phyloP scores from a whole-genome alignment of 2,797 vertebrate genomes.

The Paguma larvata region DNA sequence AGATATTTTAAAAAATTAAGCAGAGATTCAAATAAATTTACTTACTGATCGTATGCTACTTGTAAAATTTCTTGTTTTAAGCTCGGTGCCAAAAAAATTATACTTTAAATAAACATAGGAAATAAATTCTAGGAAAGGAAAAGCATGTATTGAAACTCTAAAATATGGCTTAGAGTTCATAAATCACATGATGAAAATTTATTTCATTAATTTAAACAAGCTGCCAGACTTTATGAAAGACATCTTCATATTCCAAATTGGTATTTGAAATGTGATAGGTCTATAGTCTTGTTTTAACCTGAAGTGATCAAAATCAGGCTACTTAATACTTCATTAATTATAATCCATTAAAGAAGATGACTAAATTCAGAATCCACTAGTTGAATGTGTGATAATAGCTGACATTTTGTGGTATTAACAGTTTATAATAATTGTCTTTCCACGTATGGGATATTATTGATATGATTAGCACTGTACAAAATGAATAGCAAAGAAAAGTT shows the following conservation, averaged over 20 bases:
- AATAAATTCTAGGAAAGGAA: not conserved
- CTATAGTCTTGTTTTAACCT: constrained; percentile 56
- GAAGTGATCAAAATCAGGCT: constrained; percentile 7
- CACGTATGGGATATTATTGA: not conserved
- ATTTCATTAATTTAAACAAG: constrained; percentile 58
- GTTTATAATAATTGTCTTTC: constrained; percentile 47
- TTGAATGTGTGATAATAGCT: not conserved
- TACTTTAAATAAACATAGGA: not conserved
- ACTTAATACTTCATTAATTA: constrained; percentile 67
- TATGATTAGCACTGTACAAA: not conserved
- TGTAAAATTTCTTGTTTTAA: constrained; percentile 35
- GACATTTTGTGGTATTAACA: not conserved
- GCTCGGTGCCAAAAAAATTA: not conserved
- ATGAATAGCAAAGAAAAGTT: not conserved
- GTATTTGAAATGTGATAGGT: not conserved
- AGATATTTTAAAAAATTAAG: constrained; percentile 51
- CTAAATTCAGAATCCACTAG: constrained; percentile 33
- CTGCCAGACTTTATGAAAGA: not conserved
- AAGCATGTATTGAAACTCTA: not conserved
- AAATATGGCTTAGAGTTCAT: not conserved
- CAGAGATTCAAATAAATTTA: constrained; percentile 30
- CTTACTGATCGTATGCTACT: not conserved
- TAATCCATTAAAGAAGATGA: constrained; percentile 58
- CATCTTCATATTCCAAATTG: not conserved
- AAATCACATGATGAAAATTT: constrained; percentile 26